phyloP scores from a whole-genome alignment of 2,113 vertebrate species.

The Malurus melanocephalus region DNA sequence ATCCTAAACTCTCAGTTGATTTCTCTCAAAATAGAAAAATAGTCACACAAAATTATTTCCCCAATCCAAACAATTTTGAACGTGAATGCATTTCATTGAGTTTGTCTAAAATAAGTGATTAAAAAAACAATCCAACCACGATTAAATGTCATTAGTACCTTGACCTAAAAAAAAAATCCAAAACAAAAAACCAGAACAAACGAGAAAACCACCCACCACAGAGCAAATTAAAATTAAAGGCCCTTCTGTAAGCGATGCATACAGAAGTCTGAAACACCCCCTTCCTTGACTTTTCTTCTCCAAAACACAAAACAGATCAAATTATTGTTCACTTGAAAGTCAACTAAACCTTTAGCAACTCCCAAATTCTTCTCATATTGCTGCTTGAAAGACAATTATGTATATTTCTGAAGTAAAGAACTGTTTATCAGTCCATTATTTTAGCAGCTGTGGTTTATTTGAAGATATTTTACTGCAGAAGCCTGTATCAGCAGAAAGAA shows the following conservation, averaged over 20 bases:
- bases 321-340: fast-evolving
- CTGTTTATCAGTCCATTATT: neutral
- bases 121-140: neutral
- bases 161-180: neutral
- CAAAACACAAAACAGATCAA: neutral
- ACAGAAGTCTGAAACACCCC: neutral
- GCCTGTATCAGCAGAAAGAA: neutral
- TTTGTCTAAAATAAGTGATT: neutral
- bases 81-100: neutral
- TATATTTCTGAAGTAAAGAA: neutral
- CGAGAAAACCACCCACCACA: neutral
- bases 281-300: neutral
- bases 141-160: neutral
- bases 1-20: neutral
- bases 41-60: neutral
- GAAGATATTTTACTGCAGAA: neutral
- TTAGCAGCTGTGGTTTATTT: neutral
- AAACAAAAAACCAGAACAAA: neutral
- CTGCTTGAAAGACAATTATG: neutral
- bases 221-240: neutral
- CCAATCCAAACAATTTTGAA: neutral
- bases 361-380: neutral
- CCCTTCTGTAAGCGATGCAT: neutral
- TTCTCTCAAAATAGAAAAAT: neutral
- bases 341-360: neutral